A percentile compares a stretch with the other conserved stretches of the same genome.
phyloP scores from a whole-genome alignment of 2,113 vertebrate genomes.

The Syngnathus typhle region DNA sequence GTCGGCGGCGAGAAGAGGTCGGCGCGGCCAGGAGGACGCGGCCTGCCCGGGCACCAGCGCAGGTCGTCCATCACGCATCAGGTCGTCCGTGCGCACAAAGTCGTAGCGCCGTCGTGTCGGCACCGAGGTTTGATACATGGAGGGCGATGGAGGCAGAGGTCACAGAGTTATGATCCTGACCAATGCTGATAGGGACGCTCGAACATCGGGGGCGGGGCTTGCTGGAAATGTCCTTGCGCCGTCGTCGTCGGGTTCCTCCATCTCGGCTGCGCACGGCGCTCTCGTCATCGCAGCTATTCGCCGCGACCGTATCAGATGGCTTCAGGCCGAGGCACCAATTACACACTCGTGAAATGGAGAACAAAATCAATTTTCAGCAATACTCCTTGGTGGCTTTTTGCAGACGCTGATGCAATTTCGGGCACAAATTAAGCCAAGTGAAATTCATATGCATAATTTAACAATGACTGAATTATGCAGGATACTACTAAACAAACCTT shows the following conservation, averaged over 20 bases:
- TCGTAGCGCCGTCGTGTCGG: slow-evolving; percentile 52
- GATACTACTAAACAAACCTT: slow-evolving; percentile 56
- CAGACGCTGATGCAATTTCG: slow-evolving; percentile 42
- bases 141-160: slow-evolving; percentile 61
- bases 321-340: slow-evolving; percentile 19
- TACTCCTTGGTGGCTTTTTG: slow-evolving; percentile 43
- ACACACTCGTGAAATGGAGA: slow-evolving; percentile 6
- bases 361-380: slow-evolving; percentile 37
- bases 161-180: slow-evolving; percentile 59
- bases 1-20: slow-evolving; percentile 38
- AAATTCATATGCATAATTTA: slow-evolving; percentile 59
- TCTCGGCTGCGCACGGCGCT: neutral
- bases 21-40: slow-evolving; percentile 36
- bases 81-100: slow-evolving; percentile 40
- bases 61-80: slow-evolving; percentile 61
- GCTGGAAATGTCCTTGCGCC: slow-evolving; percentile 52
- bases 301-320: slow-evolving; percentile 7
- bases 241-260: slow-evolving; percentile 21
- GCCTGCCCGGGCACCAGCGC: slow-evolving; percentile 38
- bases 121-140: slow-evolving; percentile 66
- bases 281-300: slow-evolving; percentile 9
- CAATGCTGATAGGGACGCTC: slow-evolving; percentile 54
- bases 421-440: slow-evolving; percentile 51
- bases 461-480: slow-evolving; percentile 53
- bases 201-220: slow-evolving; percentile 34